These are phyloP conservation scores for Gryllus bimaculatus DNA, from an alignment of 1,140 invertebrate species.

Conservation along the genomic window DNA sequence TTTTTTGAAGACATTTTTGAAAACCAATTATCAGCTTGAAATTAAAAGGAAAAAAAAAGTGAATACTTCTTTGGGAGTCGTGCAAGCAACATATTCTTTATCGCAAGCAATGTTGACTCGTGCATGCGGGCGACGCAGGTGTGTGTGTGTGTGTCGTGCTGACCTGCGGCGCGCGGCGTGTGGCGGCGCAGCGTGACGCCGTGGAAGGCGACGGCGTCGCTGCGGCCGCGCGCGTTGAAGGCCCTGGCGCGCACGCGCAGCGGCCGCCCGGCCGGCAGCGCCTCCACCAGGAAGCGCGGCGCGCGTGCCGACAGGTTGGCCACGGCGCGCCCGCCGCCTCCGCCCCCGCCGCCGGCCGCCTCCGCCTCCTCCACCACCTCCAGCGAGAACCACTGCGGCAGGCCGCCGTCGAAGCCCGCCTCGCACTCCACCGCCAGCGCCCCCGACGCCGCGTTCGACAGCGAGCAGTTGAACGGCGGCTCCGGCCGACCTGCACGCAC, in stretches of 20 bases:
- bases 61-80: too few relatives aligned
- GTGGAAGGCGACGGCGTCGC: background rate
- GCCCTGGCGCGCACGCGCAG: background rate
- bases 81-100: too few relatives aligned
- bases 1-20: too few relatives aligned
- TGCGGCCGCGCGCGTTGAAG: background rate
- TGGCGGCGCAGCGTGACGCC: background rate
- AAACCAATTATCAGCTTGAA: too few relatives aligned
- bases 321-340: background rate
- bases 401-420: background rate
- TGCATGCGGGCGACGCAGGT: too few relatives aligned
- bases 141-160: too few relatives aligned
- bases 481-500: background rate
- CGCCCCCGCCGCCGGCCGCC: too few relatives aligned
- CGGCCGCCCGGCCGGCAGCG: background rate
- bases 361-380: background rate
- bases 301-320: background rate
- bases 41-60: too few relatives aligned
- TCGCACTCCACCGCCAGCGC: background rate
- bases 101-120: too few relatives aligned
- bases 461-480: background rate
- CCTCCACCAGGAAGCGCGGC: background rate
- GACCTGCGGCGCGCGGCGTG: too few relatives aligned
- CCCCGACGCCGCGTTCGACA: background rate
- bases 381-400: background rate